Base-by-base conservation (phyloP, 2,888 invertebrate species). In the Salticus scenicus region DNA sequence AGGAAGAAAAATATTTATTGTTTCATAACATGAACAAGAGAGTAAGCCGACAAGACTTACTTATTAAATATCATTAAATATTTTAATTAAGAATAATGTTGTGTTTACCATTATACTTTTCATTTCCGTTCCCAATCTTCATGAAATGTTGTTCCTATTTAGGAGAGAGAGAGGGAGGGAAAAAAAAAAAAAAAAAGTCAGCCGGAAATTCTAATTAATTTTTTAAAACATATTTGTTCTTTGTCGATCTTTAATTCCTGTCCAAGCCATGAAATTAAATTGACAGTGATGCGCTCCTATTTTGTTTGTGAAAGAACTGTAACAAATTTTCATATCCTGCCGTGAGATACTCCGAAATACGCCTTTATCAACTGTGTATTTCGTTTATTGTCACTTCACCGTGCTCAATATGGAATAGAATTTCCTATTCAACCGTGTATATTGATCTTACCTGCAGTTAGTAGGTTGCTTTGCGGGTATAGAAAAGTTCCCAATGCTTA, bases 401-500 rank as follows among this genome's bases (percentile, higher is more conserved):
- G 24, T 20, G 57, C 57, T 57, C 57, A 57, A 20, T 57, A 20
- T 57, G 7, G 57, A 57, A 17, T 24, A 24, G 24, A 57, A 20
- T 57, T 57, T 17, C 20, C 57, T 12, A 57, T 57, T 57, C 57
- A 57, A 12, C 24, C 57, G 20, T 57, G 57, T 57, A 24, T 57
- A 57, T 57, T 57, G 57, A 57, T 57, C 57, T 57, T 57, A 57
- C 57, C 57, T 57, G 57, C 57, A 20, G 57, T 57, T 57, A 57
- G 57, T 24, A 5, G 20, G 14, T 57, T 47, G 47, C 47, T 17
- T 2, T 12, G 12, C 47, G 7, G 7, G 4, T 57, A 8, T 4
- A 17, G 24, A 17, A 57, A 57, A 47, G n/a, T 30, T 30, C n/a
- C 20, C 51, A 70, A 51, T 74, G 75, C 75, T 76, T 76, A 24